Base-by-base conservation (phyloP, 2,113 vertebrate genomes). In the Ciconia stormi region DNA sequence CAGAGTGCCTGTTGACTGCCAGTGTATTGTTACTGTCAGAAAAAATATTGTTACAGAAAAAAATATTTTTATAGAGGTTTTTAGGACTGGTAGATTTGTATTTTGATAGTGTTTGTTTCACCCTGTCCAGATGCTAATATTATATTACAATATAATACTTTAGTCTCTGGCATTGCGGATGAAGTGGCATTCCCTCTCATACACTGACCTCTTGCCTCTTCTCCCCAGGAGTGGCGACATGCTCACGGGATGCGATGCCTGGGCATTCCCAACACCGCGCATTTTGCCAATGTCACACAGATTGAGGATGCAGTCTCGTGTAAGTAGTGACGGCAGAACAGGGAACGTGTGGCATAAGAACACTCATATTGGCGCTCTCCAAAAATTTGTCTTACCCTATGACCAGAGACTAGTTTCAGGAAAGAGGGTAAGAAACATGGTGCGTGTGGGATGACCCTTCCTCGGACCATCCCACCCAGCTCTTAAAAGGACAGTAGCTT, bases 281-380 rank as follows among this genome's bases (percentile, higher is more conserved):
- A 99, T 93, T 99, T 99, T 34, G 99, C 99, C 92, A 99, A 99
- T 1, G 99, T 99, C 97, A 99, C 99, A 5, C 99, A 99, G 98
- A 99, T 99, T 4, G 99, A 99, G 97, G 99, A 99, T 21, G 99
- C 99, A 0, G 99, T 99, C 79, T 99, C 99, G 2, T 63, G 99
- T 99, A 98, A 99, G 99, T 98, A 56, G 42, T 16, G 34, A 38
- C 78, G 26, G 22, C 62, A 73, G 46, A 15, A 17, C 27, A 34
- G 40, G 42, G 15, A 42, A 11, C 4, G 0, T 7, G 17, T 11
- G 29, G 16, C 26, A 2, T 34, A 7, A 52, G 22, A 58, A 36
- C 1, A 0, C 18, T 50, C 6, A 0, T 18, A 1, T 40, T 65
- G 10, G 25, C 30, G 34, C 20, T 52, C 1, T 7, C 21, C 34